Evolutionary conservation across 2,113 vertebrate species (phyloP).

Genomic region (Gymnocephalus cernua): DNA sequence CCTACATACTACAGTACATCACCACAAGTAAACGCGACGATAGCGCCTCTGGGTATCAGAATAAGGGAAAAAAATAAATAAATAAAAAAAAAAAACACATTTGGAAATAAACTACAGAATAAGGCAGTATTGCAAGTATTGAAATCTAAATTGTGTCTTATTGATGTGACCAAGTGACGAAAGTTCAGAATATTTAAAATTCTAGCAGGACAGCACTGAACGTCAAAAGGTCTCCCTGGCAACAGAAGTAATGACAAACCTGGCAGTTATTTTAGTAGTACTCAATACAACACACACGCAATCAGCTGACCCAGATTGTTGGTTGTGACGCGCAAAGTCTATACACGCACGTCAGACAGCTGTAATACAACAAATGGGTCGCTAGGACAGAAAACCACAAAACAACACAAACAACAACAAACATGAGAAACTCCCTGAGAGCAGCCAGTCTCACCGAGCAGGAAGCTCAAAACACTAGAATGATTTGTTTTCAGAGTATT

Average conservation of each 20-base stretch:
- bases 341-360: conserved; percentile 38
- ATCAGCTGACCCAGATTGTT: conserved; percentile 37
- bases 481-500: background rate
- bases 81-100: background rate
- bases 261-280: background rate
- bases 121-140: background rate
- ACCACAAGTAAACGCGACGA: background rate
- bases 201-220: background rate
- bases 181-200: background rate
- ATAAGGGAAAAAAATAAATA: no score
- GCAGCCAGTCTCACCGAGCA: conserved; percentile 17
- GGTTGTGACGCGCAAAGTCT: conserved; percentile 24
- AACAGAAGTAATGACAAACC: background rate
- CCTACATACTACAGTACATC: background rate
- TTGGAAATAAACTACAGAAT: background rate
- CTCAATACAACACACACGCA: background rate
- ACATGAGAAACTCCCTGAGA: conserved; percentile 57
- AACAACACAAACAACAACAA: conserved; percentile 38
- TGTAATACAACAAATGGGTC: background rate
- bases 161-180: no score
- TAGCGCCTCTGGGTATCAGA: background rate
- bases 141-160: background rate
- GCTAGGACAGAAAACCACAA: conserved; percentile 52
- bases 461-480: conserved; percentile 36
- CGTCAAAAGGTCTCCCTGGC: background rate